These are phyloP conservation scores for Micrasema minimum DNA, from an alignment of 1,140 invertebrate species.

Conservation along the genomic window DNA sequence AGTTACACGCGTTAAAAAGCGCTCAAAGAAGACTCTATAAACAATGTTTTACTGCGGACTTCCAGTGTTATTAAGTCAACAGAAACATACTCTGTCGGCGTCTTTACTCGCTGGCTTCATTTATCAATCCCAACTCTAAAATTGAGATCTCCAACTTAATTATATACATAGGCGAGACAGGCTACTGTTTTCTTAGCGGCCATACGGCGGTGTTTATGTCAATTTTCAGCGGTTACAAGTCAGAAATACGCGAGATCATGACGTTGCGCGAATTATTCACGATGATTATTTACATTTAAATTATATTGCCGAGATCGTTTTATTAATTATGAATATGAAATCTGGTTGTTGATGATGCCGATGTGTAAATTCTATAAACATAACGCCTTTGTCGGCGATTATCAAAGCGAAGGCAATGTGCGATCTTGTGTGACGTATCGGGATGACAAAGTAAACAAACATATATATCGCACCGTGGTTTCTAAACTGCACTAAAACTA, in stretches of 20 bases:
- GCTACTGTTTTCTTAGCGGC: constrained; percentile 38
- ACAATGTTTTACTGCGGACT: constrained; percentile 50
- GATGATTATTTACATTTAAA: no score
- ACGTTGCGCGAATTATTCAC: no score
- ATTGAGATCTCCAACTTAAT: constrained; percentile 3
- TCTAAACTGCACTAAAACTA: no score
- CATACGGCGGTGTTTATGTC: constrained; percentile 44
- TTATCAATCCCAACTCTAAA: background rate
- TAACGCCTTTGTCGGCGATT: constrained; percentile 14
- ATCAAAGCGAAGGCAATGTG: constrained; percentile 34
- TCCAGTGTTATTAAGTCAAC: constrained; percentile 39
- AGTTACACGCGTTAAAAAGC: constrained; percentile 40
- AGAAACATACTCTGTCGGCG: constrained; percentile 27
- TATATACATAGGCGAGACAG: constrained; percentile 2
- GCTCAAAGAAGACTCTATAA: constrained; percentile 49
- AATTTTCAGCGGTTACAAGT: constrained; percentile 43
- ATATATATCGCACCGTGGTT: no score
- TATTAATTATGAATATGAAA: no score
- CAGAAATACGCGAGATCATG: no score
- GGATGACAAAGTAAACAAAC: constrained; percentile 14
- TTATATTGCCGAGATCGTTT: no score
- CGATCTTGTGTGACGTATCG: constrained; percentile 1
- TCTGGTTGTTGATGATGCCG: no score
- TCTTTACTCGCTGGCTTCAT: constrained; percentile 32
- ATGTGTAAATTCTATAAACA: no score